These are phyloP conservation scores for Campoplex nolae DNA, from an alignment of 2,888 invertebrate genomes.

Conservation along the genomic window DNA sequence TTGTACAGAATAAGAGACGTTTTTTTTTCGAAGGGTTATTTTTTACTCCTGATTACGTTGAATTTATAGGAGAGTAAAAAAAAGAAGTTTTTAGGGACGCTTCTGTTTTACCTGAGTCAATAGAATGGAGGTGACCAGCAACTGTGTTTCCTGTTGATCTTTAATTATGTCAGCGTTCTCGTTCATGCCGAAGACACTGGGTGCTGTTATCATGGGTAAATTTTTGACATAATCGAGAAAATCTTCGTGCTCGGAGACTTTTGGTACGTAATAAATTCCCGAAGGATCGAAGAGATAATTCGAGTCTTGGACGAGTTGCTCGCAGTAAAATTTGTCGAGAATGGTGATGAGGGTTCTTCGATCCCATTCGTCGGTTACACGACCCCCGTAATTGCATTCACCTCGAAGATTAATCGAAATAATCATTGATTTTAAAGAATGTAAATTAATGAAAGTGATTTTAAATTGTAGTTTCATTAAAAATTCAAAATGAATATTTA, in stretches of 20 bases:
- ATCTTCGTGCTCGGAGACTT: conserved; percentile 89
- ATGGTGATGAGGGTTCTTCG: conserved; percentile 94
- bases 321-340: conserved; percentile 92
- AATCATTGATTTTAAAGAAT: neutral
- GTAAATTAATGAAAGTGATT: neutral
- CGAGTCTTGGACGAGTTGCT: conserved; percentile 87
- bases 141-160: conserved; percentile 94
- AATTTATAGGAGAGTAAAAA: neutral
- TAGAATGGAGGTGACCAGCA: conserved; percentile 90
- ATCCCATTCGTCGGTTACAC: conserved; percentile 98
- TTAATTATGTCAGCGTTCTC: conserved; percentile 97
- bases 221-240: conserved; percentile 89
- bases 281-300: conserved; percentile 78
- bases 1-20: neutral
- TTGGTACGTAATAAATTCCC: conserved; percentile 91
- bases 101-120: conserved; percentile 89
- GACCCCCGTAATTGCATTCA: conserved; percentile 98
- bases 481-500: neutral
- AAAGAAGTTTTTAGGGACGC: neutral
- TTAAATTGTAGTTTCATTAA: neutral
- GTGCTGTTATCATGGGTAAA: conserved; percentile 92
- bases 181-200: conserved; percentile 96
- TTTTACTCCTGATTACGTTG: neutral
- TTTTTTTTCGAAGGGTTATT: neutral
- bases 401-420: conserved; percentile 84